phyloP scores from a whole-genome alignment of 2,888 invertebrate genomes.

The Belgica antarctica region DNA sequence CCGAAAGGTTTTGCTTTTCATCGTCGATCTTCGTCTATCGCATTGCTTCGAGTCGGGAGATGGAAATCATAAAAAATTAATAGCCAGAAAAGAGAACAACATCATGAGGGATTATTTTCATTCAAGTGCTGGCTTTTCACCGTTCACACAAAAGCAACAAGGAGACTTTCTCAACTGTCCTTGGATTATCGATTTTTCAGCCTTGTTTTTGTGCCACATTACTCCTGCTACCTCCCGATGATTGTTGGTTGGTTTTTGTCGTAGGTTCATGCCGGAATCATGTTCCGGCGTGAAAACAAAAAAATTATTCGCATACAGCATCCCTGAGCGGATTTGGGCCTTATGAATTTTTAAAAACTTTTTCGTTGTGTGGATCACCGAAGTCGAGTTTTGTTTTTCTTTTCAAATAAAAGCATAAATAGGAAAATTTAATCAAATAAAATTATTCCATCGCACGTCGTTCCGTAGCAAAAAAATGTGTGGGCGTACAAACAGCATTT shows the following conservation, averaged over 20 bases:
- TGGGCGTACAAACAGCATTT: too few species aligned
- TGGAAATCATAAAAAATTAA: constrained; percentile 38
- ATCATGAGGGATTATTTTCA: constrained; percentile 39
- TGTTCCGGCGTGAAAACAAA: neutral
- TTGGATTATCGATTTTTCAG: constrained; percentile 42
- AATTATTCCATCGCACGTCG: neutral
- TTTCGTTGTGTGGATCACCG: neutral
- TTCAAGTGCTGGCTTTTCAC: constrained; percentile 21
- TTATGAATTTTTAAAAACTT: constrained; percentile 11
- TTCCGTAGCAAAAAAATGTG: too few species aligned
- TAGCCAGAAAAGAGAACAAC: neutral
- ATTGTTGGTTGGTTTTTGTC: constrained; percentile 6
- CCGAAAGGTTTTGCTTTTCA: neutral
- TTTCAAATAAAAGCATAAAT: neutral
- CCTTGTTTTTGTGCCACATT: neutral
- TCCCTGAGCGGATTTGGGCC: neutral
- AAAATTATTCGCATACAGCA: neutral
- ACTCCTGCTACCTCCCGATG: neutral
- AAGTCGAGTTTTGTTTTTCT: neutral
- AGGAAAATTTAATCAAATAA: neutral
- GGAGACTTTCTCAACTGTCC: constrained; percentile 29
- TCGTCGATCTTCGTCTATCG: neutral
- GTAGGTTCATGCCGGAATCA: neutral
- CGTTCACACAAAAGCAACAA: neutral
- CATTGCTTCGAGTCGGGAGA: neutral